phyloP scores from a whole-genome alignment of 2,113 vertebrate species.

The Syngnathoides biaculeatus region DNA sequence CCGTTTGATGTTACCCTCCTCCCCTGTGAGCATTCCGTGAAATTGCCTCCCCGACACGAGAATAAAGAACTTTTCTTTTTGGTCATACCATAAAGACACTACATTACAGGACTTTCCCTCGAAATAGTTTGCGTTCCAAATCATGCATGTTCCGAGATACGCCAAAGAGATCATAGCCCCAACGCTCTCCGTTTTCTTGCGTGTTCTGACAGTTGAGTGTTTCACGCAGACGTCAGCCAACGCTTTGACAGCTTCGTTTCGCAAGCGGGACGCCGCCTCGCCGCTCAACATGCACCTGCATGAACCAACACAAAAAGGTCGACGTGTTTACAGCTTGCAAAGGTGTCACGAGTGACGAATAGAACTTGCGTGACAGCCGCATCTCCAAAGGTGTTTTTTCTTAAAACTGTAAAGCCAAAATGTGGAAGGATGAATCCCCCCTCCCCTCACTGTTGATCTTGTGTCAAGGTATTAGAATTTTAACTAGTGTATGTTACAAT shows the following conservation, averaged over 20 bases:
- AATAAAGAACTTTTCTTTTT: neutral
- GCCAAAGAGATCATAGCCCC: neutral
- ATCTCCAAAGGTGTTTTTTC: constrained; percentile 3
- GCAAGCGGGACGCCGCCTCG: constrained; percentile 27
- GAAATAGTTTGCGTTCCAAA: neutral
- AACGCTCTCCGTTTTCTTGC: constrained; percentile 4
- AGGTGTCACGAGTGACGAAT: constrained; percentile 17
- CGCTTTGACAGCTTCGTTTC: constrained; percentile 39
- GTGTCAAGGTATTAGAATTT: too few relatives aligned
- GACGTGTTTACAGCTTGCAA: constrained; percentile 20
- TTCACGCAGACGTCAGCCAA: constrained; percentile 38
- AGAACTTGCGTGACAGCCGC: constrained; percentile 13
- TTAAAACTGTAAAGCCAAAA: neutral
- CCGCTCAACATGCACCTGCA: constrained; percentile 49
- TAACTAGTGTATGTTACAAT: too few relatives aligned
- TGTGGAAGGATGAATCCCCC: too few relatives aligned
- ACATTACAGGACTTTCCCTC: neutral
- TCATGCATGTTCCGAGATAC: neutral
- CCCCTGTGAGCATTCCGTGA: neutral
- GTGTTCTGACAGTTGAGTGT: constrained; percentile 29
- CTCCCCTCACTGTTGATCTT: too few relatives aligned
- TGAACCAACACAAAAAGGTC: constrained; percentile 32
- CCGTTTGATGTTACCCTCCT: constrained; percentile 4
- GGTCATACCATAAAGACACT: neutral
- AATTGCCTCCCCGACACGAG: neutral